Evolutionary conservation across 2,797 vertebrate species (phyloP), one percentile per base, ranked within the genome.

Genomic region (Sebastes hubbsi): DNA sequence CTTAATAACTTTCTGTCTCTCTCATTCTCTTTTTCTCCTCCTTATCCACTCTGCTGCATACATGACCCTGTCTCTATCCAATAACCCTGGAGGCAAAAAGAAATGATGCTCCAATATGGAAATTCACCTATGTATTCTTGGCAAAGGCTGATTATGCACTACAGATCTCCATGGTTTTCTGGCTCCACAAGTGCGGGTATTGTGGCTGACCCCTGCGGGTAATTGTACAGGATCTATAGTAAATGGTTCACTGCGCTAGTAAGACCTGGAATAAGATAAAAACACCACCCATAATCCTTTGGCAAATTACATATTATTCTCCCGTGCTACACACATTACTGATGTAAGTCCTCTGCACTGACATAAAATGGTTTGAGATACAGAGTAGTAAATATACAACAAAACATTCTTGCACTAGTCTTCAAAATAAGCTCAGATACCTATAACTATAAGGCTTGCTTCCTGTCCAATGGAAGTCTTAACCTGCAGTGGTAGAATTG

Each of bases 1-100:
- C 86, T 80, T 90, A 87, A 91, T 91, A 92, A 88, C 69, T 80
- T 83, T 83, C 81, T 61, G 78, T 88, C 85, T 80, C 70, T 75
- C 80, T 85, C 66, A 36, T 65, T 87, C 75, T 68, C 61, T 77
- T 59, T 22, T 55, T 78, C 72, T 80, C 77, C 69, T 84, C 42
- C 76, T 90, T 55, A 73, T 80, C 86, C 90, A 89, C 87, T 72
- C 72, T 1, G 13, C 69, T 3, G 22, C 61, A 58, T 30, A 63
- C 74, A 75, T 32, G 55, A 80, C 80, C 78, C 61, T 36, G 60
- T 85, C 77, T 75, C 69, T 61, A 77, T 73, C 59, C 42, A 56
- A 32, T 59, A 25, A 68, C 18, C 29, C 46, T 6, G 8, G 16
- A 36, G 34, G 25, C 14, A 69, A 67, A 69, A 70, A 42, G 34